Conservation (phyloP, 2,797 vertebrate genomes). For the Mionectes olivaceus region DNA sequence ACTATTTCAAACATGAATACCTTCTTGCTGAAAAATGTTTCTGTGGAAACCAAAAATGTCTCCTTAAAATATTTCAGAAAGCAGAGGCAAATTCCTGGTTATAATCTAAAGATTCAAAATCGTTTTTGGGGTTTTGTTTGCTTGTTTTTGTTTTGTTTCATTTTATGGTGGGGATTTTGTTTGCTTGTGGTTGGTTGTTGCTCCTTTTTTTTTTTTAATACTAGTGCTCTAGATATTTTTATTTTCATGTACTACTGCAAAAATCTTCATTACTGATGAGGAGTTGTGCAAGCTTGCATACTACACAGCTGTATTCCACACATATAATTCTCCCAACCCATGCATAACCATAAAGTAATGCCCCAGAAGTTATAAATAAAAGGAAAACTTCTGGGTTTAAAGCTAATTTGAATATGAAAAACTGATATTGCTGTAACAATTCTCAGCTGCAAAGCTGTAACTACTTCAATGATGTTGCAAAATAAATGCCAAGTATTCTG, state of each 20-base stretch:
- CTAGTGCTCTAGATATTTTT: not conserved
- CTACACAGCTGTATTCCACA: not conserved
- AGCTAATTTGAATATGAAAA: conserved; percentile 5
- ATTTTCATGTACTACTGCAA: not conserved
- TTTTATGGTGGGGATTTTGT: no score
- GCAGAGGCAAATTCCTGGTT: not conserved
- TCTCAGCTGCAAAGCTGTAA: not conserved
- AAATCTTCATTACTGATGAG: not conserved
- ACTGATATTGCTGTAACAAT: not conserved
- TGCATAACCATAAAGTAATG: not conserved
- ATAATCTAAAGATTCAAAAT: not conserved
- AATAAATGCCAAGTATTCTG: conserved; percentile 49
- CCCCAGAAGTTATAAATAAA: conserved; percentile 13
- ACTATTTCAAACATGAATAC: not conserved
- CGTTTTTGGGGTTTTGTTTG: not conserved
- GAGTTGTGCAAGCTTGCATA: not conserved
- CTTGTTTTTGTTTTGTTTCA: not conserved
- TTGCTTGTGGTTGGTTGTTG: not conserved
- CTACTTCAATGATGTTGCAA: not conserved
- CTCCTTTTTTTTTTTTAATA: not conserved
- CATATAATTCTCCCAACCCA: not conserved
- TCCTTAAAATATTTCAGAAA: not conserved
- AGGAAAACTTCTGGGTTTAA: conserved; percentile 19
- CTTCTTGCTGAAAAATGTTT: not conserved
- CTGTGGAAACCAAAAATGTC: not conserved